Conservation (phyloP, 2,797 vertebrate genomes). For the Gymnothorax reevesii region DNA sequence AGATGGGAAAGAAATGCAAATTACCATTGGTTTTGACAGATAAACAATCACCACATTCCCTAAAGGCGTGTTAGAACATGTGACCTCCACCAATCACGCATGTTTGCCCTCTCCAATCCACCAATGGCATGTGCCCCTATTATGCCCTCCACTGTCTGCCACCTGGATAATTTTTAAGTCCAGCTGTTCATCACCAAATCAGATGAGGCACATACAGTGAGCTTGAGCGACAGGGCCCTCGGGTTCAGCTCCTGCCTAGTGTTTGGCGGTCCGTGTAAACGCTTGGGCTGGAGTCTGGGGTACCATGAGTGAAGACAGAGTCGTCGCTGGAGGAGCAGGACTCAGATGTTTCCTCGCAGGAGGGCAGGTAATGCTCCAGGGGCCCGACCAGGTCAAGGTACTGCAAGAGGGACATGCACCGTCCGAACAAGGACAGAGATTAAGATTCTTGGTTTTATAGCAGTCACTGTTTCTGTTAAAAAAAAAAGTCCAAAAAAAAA, state of each 20-base stretch:
- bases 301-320: conserved; percentile 92
- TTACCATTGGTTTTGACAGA: conserved; percentile 49
- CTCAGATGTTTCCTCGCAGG: conserved; percentile 86
- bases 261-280: conserved; percentile 80
- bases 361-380: conserved; percentile 91
- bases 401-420: conserved; percentile 58
- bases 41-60: conserved; percentile 44
- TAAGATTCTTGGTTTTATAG: background rate
- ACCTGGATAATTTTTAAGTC: background rate
- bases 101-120: background rate
- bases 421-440: background rate
- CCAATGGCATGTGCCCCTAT: background rate
- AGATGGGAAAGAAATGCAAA: conserved; percentile 45
- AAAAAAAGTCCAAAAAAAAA: too few species aligned
- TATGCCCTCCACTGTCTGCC: conserved; percentile 47
- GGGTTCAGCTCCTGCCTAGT: conserved; percentile 69
- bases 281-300: conserved; percentile 77
- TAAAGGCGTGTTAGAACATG: background rate
- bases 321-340: conserved; percentile 91
- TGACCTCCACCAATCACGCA: background rate
- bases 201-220: background rate
- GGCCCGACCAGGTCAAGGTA: conserved; percentile 95
- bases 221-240: conserved; percentile 56
- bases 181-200: background rate
- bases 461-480: background rate